A percentile compares a stretch with the other conserved stretches of the same genome.
phyloP scores from a whole-genome alignment of 2,888 invertebrate genomes.

The Nemapogon koenigi region DNA sequence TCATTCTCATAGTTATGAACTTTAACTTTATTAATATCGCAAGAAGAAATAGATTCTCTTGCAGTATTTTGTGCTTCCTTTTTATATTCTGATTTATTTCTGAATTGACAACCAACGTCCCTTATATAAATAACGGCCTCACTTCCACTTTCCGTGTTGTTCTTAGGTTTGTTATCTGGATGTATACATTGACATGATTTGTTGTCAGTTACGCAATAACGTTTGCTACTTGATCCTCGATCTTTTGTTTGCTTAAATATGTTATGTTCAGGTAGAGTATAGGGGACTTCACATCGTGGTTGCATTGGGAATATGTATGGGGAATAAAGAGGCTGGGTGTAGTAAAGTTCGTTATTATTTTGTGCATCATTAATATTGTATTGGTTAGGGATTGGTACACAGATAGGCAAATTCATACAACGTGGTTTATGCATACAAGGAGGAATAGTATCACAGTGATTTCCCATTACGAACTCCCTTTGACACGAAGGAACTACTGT shows the following conservation, averaged over 20 bases:
- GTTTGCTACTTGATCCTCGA: too few relatives aligned
- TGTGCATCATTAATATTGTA: neutral
- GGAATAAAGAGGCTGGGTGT: too few relatives aligned
- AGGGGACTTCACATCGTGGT: too few relatives aligned
- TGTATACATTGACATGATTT: constrained; percentile 52
- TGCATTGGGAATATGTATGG: too few relatives aligned
- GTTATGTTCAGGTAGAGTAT: too few relatives aligned
- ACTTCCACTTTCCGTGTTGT: constrained; percentile 19
- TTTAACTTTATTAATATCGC: too few relatives aligned
- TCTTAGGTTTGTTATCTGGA: constrained; percentile 24
- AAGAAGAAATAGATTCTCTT: too few relatives aligned
- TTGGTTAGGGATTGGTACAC: constrained; percentile 38
- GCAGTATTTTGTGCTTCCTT: too few relatives aligned
- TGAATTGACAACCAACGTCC: constrained; percentile 52
- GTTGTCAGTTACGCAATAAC: constrained; percentile 19
- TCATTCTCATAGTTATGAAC: too few relatives aligned
- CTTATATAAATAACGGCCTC: constrained; percentile 42
- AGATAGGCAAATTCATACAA: constrained; percentile 47
- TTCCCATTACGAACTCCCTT: constrained; percentile 38
- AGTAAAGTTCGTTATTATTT: neutral
- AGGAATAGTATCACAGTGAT: constrained; percentile 43
- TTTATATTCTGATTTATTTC: constrained; percentile 22
- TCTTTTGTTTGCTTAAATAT: too few relatives aligned
- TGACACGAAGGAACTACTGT: constrained; percentile 53
- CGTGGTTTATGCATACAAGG: constrained; percentile 48